These are phyloP conservation scores for Drosophila subsilvestris DNA, from an alignment of 2,888 invertebrate genomes.

Conservation along the genomic window DNA sequence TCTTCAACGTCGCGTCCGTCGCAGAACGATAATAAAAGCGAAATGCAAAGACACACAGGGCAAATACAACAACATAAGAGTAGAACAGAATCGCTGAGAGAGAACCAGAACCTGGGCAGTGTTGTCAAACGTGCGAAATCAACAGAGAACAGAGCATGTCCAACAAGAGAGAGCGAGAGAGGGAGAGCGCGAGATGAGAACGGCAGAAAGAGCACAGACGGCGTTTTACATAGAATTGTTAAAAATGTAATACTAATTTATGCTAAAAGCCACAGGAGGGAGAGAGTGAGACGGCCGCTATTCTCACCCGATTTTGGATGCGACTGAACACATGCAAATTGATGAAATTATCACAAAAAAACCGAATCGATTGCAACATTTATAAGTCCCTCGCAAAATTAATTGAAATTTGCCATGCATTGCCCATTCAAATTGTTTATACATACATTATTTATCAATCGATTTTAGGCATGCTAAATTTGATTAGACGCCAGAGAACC, in stretches of 20 bases:
- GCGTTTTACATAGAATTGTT: slow-evolving; percentile 1
- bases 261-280: slow-evolving; percentile 1
- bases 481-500: slow-evolving; percentile 50
- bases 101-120: slow-evolving; percentile 61
- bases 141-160: slow-evolving; percentile 58
- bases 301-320: neutral
- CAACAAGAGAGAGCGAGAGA: slow-evolving; percentile 41
- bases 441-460: slow-evolving; percentile 55
- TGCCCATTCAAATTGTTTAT: slow-evolving; percentile 49
- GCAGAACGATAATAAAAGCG: slow-evolving; percentile 72
- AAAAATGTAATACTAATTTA: neutral
- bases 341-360: neutral
- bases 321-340: neutral
- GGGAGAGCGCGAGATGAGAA: slow-evolving; percentile 11
- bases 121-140: slow-evolving; percentile 29
- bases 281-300: slow-evolving; percentile 2
- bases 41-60: slow-evolving; percentile 67
- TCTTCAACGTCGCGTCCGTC: slow-evolving; percentile 73
- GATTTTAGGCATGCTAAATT: slow-evolving; percentile 58
- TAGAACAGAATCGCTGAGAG: slow-evolving; percentile 17
- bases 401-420: slow-evolving; percentile 47
- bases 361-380: neutral
- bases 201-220: slow-evolving; percentile 47
- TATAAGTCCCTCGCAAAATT: neutral
- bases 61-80: slow-evolving; percentile 40